These are phyloP conservation scores for Leuctra nigra DNA, from an alignment of 2,888 invertebrate genomes.

Conservation along the genomic window DNA sequence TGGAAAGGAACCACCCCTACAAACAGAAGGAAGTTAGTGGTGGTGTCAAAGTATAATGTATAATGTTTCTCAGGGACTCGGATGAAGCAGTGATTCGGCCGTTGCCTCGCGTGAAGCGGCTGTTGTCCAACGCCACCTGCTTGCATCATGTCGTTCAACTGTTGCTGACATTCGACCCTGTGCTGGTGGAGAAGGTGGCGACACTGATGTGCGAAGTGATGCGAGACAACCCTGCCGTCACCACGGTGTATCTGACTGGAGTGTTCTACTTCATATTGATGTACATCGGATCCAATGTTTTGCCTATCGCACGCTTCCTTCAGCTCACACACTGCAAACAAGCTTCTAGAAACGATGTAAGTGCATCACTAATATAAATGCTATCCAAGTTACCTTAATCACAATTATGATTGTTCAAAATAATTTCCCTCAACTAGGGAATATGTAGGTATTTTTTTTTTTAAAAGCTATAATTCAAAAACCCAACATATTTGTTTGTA, in stretches of 20 bases:
- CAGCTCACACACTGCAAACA: conserved; percentile 94
- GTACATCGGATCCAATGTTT: conserved; percentile 96
- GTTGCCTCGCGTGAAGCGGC: conserved; percentile 82
- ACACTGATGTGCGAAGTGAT: conserved; percentile 81
- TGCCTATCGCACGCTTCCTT: conserved; percentile 91
- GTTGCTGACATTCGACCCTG: conserved; percentile 94
- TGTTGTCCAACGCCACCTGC: conserved; percentile 80
- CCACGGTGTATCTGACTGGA: conserved; percentile 90
- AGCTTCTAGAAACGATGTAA: conserved; percentile 87
- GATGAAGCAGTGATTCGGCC: conserved; percentile 95
- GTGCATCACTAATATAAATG: no score
- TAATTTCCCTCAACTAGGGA: no score
- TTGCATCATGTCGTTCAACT: conserved; percentile 93
- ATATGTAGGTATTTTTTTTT: no score
- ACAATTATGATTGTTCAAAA: no score
- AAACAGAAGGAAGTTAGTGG: no score
- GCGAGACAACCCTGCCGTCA: conserved; percentile 93
- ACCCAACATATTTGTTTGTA: no score
- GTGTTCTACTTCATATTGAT: conserved; percentile 97
- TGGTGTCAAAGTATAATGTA: no score
- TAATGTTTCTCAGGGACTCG: conserved; percentile 59
- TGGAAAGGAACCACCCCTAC: no score
- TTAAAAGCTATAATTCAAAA: no score
- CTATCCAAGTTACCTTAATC: no score
- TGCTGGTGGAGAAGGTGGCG: conserved; percentile 93